Conservation (phyloP, 2,113 vertebrate species). For the Antennarius striatus region DNA sequence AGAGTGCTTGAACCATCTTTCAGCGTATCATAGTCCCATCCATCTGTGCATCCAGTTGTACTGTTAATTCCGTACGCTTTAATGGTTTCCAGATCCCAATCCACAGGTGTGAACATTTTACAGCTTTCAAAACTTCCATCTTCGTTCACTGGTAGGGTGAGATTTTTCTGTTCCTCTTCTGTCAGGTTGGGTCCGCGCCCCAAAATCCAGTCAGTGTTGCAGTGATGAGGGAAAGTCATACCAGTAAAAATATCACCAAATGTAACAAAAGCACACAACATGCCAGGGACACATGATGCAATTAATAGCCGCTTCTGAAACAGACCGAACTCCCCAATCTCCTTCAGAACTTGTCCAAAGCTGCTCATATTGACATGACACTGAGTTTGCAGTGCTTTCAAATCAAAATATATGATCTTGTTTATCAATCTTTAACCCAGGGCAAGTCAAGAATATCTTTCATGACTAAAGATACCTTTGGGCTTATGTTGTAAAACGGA, state of each 20-base stretch:
- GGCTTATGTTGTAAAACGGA: too few relatives aligned
- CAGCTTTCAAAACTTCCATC: conserved; percentile 78
- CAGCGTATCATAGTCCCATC: conserved; percentile 78
- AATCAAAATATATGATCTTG: neutral
- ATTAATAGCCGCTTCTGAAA: conserved; percentile 83
- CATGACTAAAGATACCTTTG: too few relatives aligned
- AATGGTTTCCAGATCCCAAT: conserved; percentile 77
- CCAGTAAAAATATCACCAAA: conserved; percentile 85
- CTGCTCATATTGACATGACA: conserved; percentile 65
- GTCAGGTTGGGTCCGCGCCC: conserved; percentile 76
- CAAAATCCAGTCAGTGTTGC: conserved; percentile 85
- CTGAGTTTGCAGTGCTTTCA: neutral
- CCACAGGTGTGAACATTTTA: conserved; percentile 82
- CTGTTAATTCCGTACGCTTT: conserved; percentile 76
- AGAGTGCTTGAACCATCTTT: conserved; percentile 66
- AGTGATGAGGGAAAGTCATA: conserved; percentile 74
- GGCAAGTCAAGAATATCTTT: neutral
- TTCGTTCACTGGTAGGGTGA: conserved; percentile 76
- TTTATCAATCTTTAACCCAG: neutral
- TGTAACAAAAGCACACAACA: conserved; percentile 77
- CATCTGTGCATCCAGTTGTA: conserved; percentile 76
- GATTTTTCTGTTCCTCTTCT: conserved; percentile 67
- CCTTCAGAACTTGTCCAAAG: conserved; percentile 77
- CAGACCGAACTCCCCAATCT: conserved; percentile 81
- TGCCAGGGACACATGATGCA: conserved; percentile 67